phyloP scores from a whole-genome alignment of 2,888 invertebrate genomes.

The Apotomis turbidana region DNA sequence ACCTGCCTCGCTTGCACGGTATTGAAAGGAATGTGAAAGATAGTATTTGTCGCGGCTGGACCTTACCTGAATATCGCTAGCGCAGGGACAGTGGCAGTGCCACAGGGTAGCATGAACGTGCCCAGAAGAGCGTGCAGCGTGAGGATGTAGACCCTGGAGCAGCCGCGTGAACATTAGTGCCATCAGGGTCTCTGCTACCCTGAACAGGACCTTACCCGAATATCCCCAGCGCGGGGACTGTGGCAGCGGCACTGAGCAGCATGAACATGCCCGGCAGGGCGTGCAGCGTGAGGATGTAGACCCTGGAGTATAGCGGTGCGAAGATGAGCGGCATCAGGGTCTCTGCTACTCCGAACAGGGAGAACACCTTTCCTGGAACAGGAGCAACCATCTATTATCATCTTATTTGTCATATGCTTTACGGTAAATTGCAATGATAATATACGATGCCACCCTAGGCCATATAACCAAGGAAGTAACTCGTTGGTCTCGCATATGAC shows the following conservation, averaged over 20 bases:
- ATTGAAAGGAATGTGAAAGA: too few species aligned
- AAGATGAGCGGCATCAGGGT: constrained; percentile 89
- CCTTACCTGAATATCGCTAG: constrained; percentile 71
- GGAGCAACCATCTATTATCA: background rate
- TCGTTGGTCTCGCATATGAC: too few species aligned
- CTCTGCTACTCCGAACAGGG: constrained; percentile 88
- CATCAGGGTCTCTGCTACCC: constrained; percentile 88
- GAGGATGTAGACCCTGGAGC: constrained; percentile 87
- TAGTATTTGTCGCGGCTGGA: too few species aligned
- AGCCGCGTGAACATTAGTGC: constrained; percentile 81
- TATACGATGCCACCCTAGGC: too few species aligned
- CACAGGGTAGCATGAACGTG: constrained; percentile 87
- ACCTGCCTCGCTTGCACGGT: too few species aligned
- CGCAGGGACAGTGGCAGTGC: constrained; percentile 86
- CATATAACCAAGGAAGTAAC: too few species aligned
- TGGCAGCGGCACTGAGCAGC: constrained; percentile 86
- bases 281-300: constrained; percentile 87
- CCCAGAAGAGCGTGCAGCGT: constrained; percentile 87
- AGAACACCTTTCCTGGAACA: constrained; percentile 87
- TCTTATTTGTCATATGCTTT: background rate
- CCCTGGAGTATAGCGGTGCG: constrained; percentile 87
- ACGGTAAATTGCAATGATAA: background rate
- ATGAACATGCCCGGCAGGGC: constrained; percentile 88
- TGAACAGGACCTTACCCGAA: constrained; percentile 82
- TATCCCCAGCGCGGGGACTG: constrained; percentile 86